These are phyloP conservation scores for Tenthredo notha DNA, from an alignment of 2,888 invertebrate genomes.

Conservation along the genomic window DNA sequence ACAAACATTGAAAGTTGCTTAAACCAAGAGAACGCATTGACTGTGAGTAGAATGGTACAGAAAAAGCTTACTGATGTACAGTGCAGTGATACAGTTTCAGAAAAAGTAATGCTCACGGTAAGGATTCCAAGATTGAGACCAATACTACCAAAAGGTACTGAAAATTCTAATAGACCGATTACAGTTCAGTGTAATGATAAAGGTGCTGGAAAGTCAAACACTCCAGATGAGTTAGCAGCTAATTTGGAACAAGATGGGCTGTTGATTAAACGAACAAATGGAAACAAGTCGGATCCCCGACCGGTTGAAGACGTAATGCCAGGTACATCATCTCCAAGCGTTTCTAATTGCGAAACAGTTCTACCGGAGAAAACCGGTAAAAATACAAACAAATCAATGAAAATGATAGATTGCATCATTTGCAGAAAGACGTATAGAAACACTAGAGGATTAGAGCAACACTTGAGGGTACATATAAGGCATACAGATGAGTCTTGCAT, in stretches of 20 bases:
- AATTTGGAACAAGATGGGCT: background rate
- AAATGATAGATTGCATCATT: background rate
- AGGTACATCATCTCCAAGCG: background rate
- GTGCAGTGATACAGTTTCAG: background rate
- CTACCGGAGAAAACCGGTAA: background rate
- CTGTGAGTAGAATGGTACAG: background rate
- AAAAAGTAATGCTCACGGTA: background rate
- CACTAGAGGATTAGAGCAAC: background rate
- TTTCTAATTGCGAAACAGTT: background rate
- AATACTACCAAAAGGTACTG: background rate
- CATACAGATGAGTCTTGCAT: background rate
- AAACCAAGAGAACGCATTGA: background rate
- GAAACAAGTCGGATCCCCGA: background rate
- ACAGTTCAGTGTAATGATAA: background rate
- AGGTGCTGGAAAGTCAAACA: background rate
- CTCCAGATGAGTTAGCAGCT: background rate
- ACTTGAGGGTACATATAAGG: constrained; percentile 11
- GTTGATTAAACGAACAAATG: background rate
- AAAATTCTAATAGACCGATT: background rate
- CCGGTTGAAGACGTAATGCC: background rate
- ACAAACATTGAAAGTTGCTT: background rate
- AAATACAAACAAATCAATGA: background rate
- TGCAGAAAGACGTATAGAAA: background rate
- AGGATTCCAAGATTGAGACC: no score
- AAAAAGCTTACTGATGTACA: background rate